Percentiles rank a stretch among this genome's conserved stretches.
These are phyloP conservation scores for Spilosoma lubricipeda DNA, from an alignment of 2,888 invertebrate genomes.

Conservation along the genomic window DNA sequence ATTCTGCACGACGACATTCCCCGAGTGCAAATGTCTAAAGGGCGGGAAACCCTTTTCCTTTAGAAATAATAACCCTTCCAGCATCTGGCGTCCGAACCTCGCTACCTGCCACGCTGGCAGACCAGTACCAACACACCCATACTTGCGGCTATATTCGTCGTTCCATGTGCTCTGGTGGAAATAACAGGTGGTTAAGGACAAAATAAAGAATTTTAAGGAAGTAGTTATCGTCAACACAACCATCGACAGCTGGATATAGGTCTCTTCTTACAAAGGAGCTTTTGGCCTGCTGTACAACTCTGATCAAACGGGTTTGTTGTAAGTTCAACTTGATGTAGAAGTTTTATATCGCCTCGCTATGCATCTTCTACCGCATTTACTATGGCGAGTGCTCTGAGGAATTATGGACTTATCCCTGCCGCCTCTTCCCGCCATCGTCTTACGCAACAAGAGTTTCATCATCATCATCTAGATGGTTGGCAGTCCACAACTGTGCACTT, in stretches of 20 bases:
- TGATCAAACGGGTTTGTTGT: too few species aligned
- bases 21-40: conserved; percentile 94
- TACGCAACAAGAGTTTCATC: too few species aligned
- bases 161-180: conserved; percentile 90
- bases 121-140: conserved; percentile 89
- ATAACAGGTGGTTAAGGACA: conserved; percentile 8
- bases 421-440: too few species aligned
- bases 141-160: conserved; percentile 92
- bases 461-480: too few species aligned
- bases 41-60: conserved; percentile 95
- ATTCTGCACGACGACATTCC: conserved; percentile 96
- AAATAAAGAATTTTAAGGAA: background rate
- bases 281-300: too few species aligned
- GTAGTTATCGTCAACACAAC: background rate
- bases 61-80: conserved; percentile 94
- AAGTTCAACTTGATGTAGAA: too few species aligned
- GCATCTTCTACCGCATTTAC: too few species aligned
- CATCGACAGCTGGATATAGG: background rate
- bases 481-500: too few species aligned
- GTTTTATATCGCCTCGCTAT: too few species aligned
- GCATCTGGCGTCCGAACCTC: conserved; percentile 94
- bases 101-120: conserved; percentile 93
- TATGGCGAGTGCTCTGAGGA: too few species aligned
- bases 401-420: too few species aligned
- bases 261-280: too few species aligned